Conservation (phyloP, 2,797 vertebrate species). For the Acanthurus tractus region DNA sequence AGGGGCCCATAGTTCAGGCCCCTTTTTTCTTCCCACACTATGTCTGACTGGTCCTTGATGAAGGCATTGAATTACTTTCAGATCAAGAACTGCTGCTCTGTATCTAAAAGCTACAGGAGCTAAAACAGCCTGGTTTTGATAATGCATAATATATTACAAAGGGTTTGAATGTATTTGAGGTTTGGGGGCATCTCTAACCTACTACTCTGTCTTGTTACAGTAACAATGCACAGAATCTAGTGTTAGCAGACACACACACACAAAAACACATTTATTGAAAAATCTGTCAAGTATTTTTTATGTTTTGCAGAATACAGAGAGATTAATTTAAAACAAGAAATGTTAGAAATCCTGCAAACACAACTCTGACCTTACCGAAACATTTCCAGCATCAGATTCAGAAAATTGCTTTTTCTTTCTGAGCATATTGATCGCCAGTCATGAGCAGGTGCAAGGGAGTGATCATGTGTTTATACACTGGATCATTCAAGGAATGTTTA, state of each 20-base stretch:
- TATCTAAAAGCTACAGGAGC: neutral
- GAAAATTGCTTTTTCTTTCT: slow-evolving; percentile 50
- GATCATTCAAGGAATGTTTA: slow-evolving; percentile 68
- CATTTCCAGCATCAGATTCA: slow-evolving; percentile 42
- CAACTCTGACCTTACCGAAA: slow-evolving; percentile 37
- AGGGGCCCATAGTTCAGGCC: neutral
- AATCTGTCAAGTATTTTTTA: slow-evolving; percentile 1
- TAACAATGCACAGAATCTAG: slow-evolving; percentile 12
- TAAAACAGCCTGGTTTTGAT: neutral
- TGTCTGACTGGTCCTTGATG: slow-evolving; percentile 18
- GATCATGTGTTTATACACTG: slow-evolving; percentile 61
- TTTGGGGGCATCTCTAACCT: neutral
- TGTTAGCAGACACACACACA: slow-evolving; percentile 2
- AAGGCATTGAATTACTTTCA: slow-evolving; percentile 3
- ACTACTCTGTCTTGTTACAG: slow-evolving; percentile 1
- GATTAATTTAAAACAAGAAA: slow-evolving; percentile 33
- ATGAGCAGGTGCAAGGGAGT: slow-evolving; percentile 47
- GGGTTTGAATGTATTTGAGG: neutral
- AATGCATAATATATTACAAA: slow-evolving; percentile 15
- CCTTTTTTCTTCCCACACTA: slow-evolving; percentile 2
- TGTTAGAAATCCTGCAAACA: slow-evolving; percentile 33
- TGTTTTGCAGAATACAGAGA: slow-evolving; percentile 1
- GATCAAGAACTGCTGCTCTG: slow-evolving; percentile 4
- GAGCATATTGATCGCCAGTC: slow-evolving; percentile 54
- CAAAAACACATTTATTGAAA: slow-evolving; percentile 28